Conservation (phyloP, 2,888 invertebrate genomes). For the Cepaea hortensis region DNA sequence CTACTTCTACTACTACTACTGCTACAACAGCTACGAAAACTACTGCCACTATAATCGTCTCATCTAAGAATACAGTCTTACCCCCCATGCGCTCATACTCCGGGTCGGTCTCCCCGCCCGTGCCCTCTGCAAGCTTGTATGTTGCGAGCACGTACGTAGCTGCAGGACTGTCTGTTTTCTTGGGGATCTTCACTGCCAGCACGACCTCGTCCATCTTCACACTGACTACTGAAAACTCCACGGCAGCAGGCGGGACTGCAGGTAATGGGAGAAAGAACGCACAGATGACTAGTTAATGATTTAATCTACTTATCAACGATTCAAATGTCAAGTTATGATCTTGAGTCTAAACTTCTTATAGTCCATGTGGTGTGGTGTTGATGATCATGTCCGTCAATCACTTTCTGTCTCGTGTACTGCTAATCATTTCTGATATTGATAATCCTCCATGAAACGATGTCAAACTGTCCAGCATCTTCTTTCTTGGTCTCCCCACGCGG, state of each 20-base stretch:
- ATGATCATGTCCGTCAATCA: no score
- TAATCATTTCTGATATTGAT: no score
- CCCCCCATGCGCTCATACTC: conserved; percentile 29
- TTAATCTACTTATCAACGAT: no score
- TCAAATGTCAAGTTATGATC: no score
- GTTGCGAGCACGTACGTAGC: background rate
- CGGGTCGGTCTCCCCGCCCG: background rate
- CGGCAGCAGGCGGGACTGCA: conserved; percentile 7
- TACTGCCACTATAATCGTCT: background rate
- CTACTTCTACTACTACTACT: no score
- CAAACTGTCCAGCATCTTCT: no score
- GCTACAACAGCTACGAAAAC: no score
- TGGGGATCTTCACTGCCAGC: conserved; percentile 10
- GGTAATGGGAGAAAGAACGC: background rate
- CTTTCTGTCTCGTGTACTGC: no score
- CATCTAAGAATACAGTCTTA: background rate
- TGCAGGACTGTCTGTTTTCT: conserved; percentile 10
- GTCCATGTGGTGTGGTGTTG: no score
- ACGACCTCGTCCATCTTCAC: background rate
- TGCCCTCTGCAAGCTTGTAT: background rate
- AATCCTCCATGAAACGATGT: no score
- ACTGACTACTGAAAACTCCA: background rate
- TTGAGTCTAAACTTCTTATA: no score
- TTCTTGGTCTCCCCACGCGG: no score
- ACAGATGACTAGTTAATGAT: background rate